Base-by-base conservation (phyloP, 2,888 invertebrate species). In the Pterostichus niger region DNA sequence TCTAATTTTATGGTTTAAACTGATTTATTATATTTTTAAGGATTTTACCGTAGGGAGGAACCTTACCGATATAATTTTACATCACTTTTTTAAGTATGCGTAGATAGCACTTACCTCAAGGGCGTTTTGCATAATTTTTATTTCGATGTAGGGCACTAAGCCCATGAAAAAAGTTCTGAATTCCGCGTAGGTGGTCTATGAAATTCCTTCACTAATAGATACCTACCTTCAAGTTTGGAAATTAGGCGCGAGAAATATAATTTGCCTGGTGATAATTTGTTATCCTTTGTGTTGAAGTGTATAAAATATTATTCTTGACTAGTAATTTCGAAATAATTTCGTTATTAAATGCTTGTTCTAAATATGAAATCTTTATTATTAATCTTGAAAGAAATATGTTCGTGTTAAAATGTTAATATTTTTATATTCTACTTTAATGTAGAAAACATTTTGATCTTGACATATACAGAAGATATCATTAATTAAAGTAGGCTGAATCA, bases 121-220 rank as follows among this genome's bases (percentile, higher is more conserved):
- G 80, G 31, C 49, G n/a, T 80, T 80, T 80, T 80, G 80, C 80
- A 80, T 80, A 61, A 80, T 80, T 49, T 80, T 49, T 13, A 33
- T 15, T 61, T 11, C 49, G 49, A 52, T 52, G 64, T 44, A 40
- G 59, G 78, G 78, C 59, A 71, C 15, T 56, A 10, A 56, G 17
- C 31, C 49, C 56, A 1, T 17, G 56, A 17, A 52, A 40, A 78
- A 59, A 46, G 17, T 10, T 59, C 44, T 13, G 11, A 33, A 49
- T 79, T 80, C 80, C 33, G 80, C 80, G 80, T 80, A 80, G 80
- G 80, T 80, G 80, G 80, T 80, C 80, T 80, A 64, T 49, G 61
- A 52, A 80, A 79, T 68, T 79, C 68, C 44, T 64, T 6, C 15
- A 15, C 77, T 77, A 71, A 71, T 71, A 71, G 40, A 71, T 71